A percentile compares a stretch with the other conserved stretches of the same genome.
Conservation (phyloP, 2,888 invertebrate species). For the Mongoloraphidia duomilia region DNA sequence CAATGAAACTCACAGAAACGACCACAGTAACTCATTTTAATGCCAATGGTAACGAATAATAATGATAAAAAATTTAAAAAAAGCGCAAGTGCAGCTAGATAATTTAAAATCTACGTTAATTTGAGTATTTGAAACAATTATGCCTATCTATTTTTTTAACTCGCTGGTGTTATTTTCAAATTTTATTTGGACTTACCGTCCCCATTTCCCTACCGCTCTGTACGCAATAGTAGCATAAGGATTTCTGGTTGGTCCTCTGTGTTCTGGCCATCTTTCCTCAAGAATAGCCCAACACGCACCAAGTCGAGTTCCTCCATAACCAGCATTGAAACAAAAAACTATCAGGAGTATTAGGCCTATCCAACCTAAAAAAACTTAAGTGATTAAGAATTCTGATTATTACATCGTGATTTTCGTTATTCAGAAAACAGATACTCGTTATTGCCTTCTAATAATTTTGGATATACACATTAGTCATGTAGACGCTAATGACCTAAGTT, state of each 20-base stretch:
- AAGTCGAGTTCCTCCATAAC: slow-evolving; percentile 49
- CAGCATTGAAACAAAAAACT: slow-evolving; percentile 42
- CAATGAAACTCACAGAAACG: no score
- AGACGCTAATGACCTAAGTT: no score
- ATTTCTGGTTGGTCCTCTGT: slow-evolving; percentile 41
- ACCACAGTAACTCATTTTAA: no score
- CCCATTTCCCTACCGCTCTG: slow-evolving; percentile 41
- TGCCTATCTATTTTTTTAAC: no score
- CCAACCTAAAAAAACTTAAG: slow-evolving; percentile 39
- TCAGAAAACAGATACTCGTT: not conserved
- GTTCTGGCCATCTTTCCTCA: slow-evolving; percentile 46
- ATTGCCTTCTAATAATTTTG: not conserved
- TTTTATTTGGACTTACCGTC: slow-evolving; percentile 31
- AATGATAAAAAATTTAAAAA: no score
- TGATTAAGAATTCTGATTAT: not conserved
- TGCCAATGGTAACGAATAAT: no score
- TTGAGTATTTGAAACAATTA: no score
- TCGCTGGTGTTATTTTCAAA: not conserved
- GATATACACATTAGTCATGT: not conserved
- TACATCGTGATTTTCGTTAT: not conserved
- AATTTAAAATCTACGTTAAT: not conserved
- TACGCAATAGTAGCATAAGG: slow-evolving; percentile 56
- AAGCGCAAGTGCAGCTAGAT: not conserved
- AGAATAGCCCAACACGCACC: slow-evolving; percentile 56
- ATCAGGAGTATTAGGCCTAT: slow-evolving; percentile 45